Conservation (phyloP, 2,888 invertebrate species). For the Cactoblastis cactorum region DNA sequence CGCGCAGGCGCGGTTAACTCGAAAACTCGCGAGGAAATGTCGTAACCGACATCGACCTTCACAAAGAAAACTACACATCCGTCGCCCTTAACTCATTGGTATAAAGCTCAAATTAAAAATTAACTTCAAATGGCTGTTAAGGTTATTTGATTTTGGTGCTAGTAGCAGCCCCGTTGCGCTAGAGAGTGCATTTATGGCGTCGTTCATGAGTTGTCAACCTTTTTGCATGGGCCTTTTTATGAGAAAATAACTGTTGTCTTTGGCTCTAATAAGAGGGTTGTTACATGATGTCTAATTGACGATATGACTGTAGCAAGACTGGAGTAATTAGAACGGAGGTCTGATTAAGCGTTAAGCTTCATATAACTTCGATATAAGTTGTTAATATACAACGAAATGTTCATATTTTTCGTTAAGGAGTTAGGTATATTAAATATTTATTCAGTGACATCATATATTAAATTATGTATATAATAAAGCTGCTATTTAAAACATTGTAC, state of each 20-base stretch:
- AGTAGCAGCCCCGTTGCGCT: constrained; percentile 71
- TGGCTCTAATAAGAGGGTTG: constrained; percentile 23
- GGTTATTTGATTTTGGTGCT: constrained; percentile 21
- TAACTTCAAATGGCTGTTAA: constrained; percentile 31
- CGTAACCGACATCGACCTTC: constrained; percentile 63
- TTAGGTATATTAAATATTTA: too few relatives aligned
- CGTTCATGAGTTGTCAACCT: constrained; percentile 63
- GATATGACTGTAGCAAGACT: constrained; percentile 1
- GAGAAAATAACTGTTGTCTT: constrained; percentile 44
- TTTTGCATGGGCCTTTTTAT: constrained; percentile 60
- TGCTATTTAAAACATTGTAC: too few relatives aligned
- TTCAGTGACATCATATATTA: too few relatives aligned
- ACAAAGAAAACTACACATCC: constrained; percentile 66
- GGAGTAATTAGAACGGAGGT: constrained; percentile 2
- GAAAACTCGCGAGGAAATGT: constrained; percentile 26
- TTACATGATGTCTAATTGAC: constrained; percentile 18
- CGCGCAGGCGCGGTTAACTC: constrained; percentile 54
- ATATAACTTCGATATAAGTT: neutral
- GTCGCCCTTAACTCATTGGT: constrained; percentile 36
- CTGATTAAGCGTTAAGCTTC: neutral
- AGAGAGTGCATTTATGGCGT: constrained; percentile 76
- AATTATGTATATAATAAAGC: too few relatives aligned
- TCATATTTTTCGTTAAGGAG: too few relatives aligned
- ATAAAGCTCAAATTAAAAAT: constrained; percentile 37
- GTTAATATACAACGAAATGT: too few relatives aligned